phyloP scores from a whole-genome alignment of 1,140 invertebrate genomes.

The Drosophila tani region DNA sequence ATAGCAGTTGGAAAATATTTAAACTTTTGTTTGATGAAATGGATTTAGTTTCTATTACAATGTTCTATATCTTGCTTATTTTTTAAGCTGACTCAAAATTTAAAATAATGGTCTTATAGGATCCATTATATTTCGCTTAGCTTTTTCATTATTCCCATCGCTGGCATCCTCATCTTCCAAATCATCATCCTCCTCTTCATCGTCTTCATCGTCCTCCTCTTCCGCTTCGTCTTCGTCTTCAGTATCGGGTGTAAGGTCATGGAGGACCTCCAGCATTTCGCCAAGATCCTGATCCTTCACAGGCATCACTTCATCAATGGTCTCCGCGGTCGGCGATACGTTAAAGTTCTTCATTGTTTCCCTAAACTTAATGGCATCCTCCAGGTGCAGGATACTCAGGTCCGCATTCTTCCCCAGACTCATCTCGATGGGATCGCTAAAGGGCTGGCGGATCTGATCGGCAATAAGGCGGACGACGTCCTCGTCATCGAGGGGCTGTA shows the following conservation, averaged over 20 bases:
- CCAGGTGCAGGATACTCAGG: conserved; percentile 46
- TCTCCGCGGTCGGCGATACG: conserved; percentile 17
- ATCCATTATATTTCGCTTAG: background rate
- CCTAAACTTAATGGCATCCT: conserved; percentile 46
- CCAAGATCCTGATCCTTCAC: conserved; percentile 52
- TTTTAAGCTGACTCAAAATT: background rate
- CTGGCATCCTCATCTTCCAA: conserved; percentile 5
- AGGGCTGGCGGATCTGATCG: conserved; percentile 55
- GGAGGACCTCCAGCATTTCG: conserved; percentile 33
- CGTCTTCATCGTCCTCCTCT: conserved; percentile 22
- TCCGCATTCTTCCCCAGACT: conserved; percentile 28
- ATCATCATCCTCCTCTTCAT: background rate
- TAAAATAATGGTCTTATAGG: background rate
- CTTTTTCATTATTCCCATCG: background rate
- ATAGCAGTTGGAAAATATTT: no score
- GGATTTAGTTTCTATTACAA: no score
- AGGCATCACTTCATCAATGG: conserved; percentile 52
- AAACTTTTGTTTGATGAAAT: no score
- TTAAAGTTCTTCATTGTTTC: conserved; percentile 45
- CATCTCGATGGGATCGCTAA: conserved; percentile 37
- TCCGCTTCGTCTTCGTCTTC: conserved; percentile 15
- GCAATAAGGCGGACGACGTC: conserved; percentile 51
- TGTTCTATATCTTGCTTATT: no score
- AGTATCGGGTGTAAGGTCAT: background rate
- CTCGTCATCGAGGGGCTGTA: conserved; percentile 40